Evolutionary conservation across 2,888 invertebrate species (phyloP).

Genomic region (Machimus atricapillus): DNA sequence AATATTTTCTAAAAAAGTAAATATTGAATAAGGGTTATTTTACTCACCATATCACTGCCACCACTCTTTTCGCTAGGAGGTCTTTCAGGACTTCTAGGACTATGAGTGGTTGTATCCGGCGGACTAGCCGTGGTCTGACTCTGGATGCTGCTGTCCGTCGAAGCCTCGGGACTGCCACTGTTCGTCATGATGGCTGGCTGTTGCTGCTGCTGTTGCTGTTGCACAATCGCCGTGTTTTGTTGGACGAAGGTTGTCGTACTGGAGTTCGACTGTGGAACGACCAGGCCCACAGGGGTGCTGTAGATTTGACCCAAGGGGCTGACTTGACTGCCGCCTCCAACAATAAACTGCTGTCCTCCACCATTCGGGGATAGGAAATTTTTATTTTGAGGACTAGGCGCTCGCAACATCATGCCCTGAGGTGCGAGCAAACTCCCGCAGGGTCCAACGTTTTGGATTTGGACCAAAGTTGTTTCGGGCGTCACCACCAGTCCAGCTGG

Average conservation of each 20-base stretch:
- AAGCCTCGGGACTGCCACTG: neutral
- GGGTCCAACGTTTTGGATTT: slow-evolving; percentile 78
- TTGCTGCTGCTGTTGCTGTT: slow-evolving; percentile 82
- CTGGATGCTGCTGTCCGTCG: slow-evolving; percentile 48
- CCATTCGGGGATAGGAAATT: slow-evolving; percentile 77
- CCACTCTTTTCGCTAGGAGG: slow-evolving; percentile 61
- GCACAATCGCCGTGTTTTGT: slow-evolving; percentile 85
- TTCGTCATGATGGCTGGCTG: slow-evolving; percentile 66
- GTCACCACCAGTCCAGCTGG: slow-evolving; percentile 88
- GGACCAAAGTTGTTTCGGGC: slow-evolving; percentile 77
- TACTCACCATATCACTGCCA: slow-evolving; percentile 61
- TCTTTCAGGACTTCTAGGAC: slow-evolving; percentile 71
- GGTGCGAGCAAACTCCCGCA: slow-evolving; percentile 72
- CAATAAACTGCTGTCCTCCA: slow-evolving; percentile 72
- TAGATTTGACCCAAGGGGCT: slow-evolving; percentile 71
- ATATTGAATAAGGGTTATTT: neutral
- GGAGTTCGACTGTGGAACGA: slow-evolving; percentile 58
- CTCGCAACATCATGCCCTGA: slow-evolving; percentile 79
- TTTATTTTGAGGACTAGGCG: slow-evolving; percentile 76
- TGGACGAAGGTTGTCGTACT: slow-evolving; percentile 80
- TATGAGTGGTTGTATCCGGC: slow-evolving; percentile 86
- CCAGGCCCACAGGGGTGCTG: slow-evolving; percentile 60
- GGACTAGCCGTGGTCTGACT: slow-evolving; percentile 68
- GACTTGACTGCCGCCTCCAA: slow-evolving; percentile 78
- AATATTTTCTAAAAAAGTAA: neutral